Evolutionary conservation across 2,797 vertebrate genomes (phyloP), one percentile per base, ranked within the genome.

Genomic region (Miichthys miiuy): DNA sequence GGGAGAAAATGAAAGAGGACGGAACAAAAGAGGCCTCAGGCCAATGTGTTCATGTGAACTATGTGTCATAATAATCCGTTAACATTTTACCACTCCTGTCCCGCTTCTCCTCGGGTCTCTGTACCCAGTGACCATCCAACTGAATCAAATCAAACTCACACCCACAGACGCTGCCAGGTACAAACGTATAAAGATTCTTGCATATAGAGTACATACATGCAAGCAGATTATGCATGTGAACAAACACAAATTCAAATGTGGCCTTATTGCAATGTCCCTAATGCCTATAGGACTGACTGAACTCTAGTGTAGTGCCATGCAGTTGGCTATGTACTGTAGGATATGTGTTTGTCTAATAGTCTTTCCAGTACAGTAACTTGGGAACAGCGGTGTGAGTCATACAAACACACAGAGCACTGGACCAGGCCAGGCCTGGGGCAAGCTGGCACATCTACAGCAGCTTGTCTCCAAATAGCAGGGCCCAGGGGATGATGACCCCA

Each of bases 351-450:
- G 69, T 79, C 65, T 69, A 78, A 72, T 68, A 77, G 71, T 80
- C 63, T 87, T 88, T 92, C 69, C 78, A 82, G 75, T 82, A 78
- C 83, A 88, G 83, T 74, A 68, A 82, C 75, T 83, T 77, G 58
- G 80, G 77, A 85, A 57, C 54, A 72, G 79, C 68, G 79, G 82
- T 74, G 72, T 92, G 89, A 91, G 79, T 92, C 93, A 92, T 68
- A 72, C 76, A 74, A 68, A 80, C 73, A 84, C 72, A 72, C 12
- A 25, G 69, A 65, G 80, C 62, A 48, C 55, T 34, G 48, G 73
- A 70, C 58, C 82, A 34, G 75, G 80, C 60, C 46, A 41, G 30
- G 62, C 66, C 57, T 41, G 41, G 67, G 79, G 89, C 85, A 66
- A 73, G 34, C 71, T 87, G 85, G 79, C 81, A 65, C 68, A 27